phyloP scores from a whole-genome alignment of 2,113 vertebrate genomes.

The Chloroceryle aenea region DNA sequence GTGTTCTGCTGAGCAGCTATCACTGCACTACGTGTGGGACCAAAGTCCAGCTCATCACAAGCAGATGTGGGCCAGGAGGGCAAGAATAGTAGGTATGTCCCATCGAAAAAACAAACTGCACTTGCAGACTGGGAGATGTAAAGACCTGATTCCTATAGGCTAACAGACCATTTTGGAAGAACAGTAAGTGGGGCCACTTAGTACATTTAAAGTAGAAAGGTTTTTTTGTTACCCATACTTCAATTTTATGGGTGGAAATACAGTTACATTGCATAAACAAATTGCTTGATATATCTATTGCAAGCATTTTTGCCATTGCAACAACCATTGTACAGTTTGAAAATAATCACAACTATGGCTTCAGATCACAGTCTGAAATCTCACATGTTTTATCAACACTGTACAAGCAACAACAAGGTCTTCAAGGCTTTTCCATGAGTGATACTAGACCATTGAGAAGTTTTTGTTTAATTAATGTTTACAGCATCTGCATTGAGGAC shows the following conservation, averaged over 20 bases:
- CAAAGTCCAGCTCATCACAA: neutral
- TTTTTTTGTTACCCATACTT: neutral
- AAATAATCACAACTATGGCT: neutral
- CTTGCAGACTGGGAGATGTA: neutral
- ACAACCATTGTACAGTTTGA: neutral
- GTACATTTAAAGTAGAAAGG: rapidly evolving
- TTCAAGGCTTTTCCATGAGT: neutral
- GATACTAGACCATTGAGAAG: neutral
- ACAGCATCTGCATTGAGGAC: constrained; percentile 24
- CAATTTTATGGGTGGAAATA: neutral
- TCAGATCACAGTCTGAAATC: constrained; percentile 1
- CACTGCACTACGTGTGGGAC: neutral
- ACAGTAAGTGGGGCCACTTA: neutral
- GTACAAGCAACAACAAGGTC: neutral
- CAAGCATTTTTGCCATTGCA: constrained; percentile 12
- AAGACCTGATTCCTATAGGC: neutral
- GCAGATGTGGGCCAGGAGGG: neutral
- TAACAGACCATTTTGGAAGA: neutral
- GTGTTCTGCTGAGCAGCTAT: neutral
- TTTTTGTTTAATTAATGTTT: constrained; percentile 23
- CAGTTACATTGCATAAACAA: neutral
- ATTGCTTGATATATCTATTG: neutral
- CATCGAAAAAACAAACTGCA: neutral
- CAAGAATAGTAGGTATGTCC: neutral
- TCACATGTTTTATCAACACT: neutral